Evolutionary conservation across 2,797 vertebrate genomes (phyloP).

Genomic region (Chloroceryle inda): DNA sequence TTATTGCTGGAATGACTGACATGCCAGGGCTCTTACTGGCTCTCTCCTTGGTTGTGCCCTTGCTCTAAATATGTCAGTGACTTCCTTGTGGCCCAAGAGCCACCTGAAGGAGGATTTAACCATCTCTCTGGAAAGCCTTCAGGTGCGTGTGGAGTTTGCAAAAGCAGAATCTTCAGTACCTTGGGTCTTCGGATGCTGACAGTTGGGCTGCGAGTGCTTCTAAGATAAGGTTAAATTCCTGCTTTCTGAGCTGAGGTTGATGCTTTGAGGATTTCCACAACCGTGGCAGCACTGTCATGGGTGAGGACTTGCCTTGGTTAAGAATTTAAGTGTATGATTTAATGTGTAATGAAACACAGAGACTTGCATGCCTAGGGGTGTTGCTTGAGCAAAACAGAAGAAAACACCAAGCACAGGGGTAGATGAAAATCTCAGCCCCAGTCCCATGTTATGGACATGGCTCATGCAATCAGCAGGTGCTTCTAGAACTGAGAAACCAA

Average conservation of each 20-base stretch:
- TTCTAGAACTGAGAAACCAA: not conserved
- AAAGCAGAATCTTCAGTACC: not conserved
- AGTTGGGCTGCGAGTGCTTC: not conserved
- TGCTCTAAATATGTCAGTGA: not conserved
- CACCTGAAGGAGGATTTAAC: not conserved
- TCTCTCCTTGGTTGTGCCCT: no score
- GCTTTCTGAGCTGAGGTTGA: not conserved
- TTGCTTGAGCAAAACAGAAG: not conserved
- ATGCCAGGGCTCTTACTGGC: not conserved
- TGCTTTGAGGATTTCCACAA: not conserved
- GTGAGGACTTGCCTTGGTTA: not conserved
- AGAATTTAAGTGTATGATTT: not conserved
- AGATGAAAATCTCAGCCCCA: not conserved
- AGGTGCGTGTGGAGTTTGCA: rapidly evolving
- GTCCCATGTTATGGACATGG: no score
- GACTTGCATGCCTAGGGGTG: no score
- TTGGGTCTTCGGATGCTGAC: not conserved
- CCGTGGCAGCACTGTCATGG: not conserved
- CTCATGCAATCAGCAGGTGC: not conserved
- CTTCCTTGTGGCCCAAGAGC: not conserved
- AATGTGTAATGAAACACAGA: not conserved
- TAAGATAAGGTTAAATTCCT: not conserved
- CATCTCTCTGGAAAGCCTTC: not conserved
- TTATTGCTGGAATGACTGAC: rapidly evolving
- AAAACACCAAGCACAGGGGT: not conserved